phyloP scores from a whole-genome alignment of 2,797 vertebrate genomes.

The Notolabrus celidotus region DNA sequence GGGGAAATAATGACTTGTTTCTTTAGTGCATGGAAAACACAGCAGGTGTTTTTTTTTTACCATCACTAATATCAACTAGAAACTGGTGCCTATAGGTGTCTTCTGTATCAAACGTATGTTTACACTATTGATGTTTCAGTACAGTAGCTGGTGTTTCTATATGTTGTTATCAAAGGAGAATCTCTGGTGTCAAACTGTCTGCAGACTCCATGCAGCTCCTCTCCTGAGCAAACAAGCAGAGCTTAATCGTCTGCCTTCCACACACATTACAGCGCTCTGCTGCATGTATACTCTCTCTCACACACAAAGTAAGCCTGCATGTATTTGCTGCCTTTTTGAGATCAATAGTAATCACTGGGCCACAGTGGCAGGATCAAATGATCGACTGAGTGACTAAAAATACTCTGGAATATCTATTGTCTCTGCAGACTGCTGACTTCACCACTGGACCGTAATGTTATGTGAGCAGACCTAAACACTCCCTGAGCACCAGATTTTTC shows the following conservation, averaged over 20 bases:
- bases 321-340: slow-evolving; percentile 60
- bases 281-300: slow-evolving; percentile 5
- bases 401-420: slow-evolving; percentile 55
- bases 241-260: slow-evolving; percentile 17
- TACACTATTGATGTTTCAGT: slow-evolving; percentile 3
- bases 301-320: slow-evolving; percentile 27
- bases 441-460: slow-evolving; percentile 27
- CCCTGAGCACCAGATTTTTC: not conserved
- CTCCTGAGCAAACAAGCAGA: slow-evolving; percentile 42
- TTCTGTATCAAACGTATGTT: slow-evolving; percentile 22
- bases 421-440: slow-evolving; percentile 28
- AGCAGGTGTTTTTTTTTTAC: not conserved
- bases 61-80: not conserved
- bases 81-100: slow-evolving; percentile 4
- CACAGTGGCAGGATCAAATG: slow-evolving; percentile 62
- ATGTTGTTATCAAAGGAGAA: slow-evolving; percentile 42
- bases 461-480: slow-evolving; percentile 33
- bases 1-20: not conserved
- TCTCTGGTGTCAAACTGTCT: slow-evolving; percentile 36
- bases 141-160: no score
- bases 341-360: slow-evolving; percentile 80
- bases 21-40: not conserved
- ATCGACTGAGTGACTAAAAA: slow-evolving; percentile 71
- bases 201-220: slow-evolving; percentile 11
- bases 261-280: slow-evolving; percentile 34